Evolutionary conservation across 2,797 vertebrate genomes (phyloP).

Genomic region (Anguilla megastoma): DNA sequence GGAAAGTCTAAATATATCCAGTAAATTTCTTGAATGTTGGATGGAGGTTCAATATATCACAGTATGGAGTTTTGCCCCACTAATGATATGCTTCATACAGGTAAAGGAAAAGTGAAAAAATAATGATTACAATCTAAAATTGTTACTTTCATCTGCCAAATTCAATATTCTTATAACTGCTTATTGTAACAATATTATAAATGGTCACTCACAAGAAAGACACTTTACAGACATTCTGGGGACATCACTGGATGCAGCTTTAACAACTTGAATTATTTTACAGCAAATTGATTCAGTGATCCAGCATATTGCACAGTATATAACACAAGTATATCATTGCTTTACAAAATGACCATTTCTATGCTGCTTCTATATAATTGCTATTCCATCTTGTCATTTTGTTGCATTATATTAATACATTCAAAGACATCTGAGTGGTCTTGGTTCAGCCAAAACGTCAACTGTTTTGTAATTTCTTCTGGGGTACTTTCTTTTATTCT

Average conservation of each 20-base stretch:
- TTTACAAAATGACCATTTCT: not conserved
- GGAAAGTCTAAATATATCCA: not conserved
- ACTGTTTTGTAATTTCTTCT: not conserved
- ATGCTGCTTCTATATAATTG: not conserved
- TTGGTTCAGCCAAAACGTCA: not conserved
- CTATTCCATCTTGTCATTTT: not conserved
- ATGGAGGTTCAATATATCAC: not conserved
- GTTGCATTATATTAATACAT: not conserved
- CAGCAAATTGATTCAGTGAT: not conserved
- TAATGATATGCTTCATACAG: not conserved
- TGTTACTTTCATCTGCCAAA: not conserved
- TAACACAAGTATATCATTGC: not conserved
- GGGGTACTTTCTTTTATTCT: not conserved
- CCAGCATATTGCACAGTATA: not conserved
- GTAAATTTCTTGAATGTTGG: not conserved
- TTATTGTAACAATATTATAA: not conserved
- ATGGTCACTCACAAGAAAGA: not conserved
- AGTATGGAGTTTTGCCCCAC: not conserved
- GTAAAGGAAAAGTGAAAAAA: not conserved
- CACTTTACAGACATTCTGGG: not conserved
- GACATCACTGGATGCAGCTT: not conserved
- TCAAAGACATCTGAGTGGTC: not conserved
- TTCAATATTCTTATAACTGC: not conserved
- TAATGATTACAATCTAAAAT: no score
- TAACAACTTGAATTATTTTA: not conserved